These are phyloP conservation scores for Hofmannophila pseudospretella DNA, from an alignment of 2,888 invertebrate species.

Conservation along the genomic window DNA sequence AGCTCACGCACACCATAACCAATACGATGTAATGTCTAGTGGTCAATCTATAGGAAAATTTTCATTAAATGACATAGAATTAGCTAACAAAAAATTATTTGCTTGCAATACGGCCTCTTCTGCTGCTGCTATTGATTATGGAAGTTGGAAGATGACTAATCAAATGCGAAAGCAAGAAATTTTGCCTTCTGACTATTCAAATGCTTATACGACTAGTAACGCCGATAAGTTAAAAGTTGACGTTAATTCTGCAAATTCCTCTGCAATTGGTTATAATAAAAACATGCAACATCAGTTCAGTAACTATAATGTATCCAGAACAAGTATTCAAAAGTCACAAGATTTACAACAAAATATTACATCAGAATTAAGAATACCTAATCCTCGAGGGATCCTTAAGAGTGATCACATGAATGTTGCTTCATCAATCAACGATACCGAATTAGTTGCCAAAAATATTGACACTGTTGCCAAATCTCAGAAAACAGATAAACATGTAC, in stretches of 20 bases:
- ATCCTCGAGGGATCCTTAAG: slow-evolving; percentile 54
- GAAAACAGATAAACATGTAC: slow-evolving; percentile 56
- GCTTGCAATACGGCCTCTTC: slow-evolving; percentile 44
- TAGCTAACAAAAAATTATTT: slow-evolving; percentile 65
- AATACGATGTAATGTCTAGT: slow-evolving; percentile 48
- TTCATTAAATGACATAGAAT: slow-evolving; percentile 63
- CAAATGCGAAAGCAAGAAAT: slow-evolving; percentile 57
- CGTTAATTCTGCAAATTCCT: slow-evolving; percentile 31
- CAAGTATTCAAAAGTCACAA: slow-evolving; percentile 44
- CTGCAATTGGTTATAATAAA: slow-evolving; percentile 56
- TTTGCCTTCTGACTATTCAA: slow-evolving; percentile 58
- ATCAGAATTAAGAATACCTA: slow-evolving; percentile 62
- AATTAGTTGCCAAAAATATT: slow-evolving; percentile 43
- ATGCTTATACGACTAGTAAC: slow-evolving; percentile 41
- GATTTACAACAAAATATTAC: slow-evolving; percentile 54
- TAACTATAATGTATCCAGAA: slow-evolving; percentile 47
- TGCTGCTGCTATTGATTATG: slow-evolving; percentile 53
- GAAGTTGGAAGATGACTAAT: slow-evolving; percentile 61
- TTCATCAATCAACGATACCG: slow-evolving; percentile 36
- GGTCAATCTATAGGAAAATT: slow-evolving; percentile 50
- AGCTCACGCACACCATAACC: slow-evolving; percentile 58
- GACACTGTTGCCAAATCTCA: slow-evolving; percentile 49
- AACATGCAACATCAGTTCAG: slow-evolving; percentile 56
- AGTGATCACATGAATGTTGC: slow-evolving; percentile 43
- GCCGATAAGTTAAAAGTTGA: slow-evolving; percentile 53